phyloP scores from a whole-genome alignment of 2,797 vertebrate species.

The Lutra lutra region DNA sequence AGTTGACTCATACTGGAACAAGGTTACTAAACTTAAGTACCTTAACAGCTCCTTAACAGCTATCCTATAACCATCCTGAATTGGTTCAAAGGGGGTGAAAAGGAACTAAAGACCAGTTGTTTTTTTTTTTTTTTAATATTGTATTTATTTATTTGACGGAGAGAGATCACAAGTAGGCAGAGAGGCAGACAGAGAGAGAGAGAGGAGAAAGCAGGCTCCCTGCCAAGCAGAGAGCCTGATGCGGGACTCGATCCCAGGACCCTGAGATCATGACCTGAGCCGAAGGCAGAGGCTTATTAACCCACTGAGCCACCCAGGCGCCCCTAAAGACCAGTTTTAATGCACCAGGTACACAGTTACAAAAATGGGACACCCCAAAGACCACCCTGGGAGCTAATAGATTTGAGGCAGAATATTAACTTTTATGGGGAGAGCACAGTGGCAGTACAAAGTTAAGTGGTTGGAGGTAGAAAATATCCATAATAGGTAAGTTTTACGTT shows the following conservation, averaged over 20 bases:
- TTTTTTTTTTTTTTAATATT: no score
- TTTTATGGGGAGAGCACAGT: neutral
- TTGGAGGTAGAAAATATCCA: constrained; percentile 10
- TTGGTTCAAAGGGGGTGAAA: neutral
- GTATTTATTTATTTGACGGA: no score
- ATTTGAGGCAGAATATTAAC: neutral
- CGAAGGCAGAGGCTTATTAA: no score
- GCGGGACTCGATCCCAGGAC: no score
- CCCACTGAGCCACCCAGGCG: no score
- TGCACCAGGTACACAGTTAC: neutral
- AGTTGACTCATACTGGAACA: neutral
- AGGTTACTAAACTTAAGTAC: neutral
- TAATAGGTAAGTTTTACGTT: neutral
- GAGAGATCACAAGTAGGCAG: no score
- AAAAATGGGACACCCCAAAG: neutral
- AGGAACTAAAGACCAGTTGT: neutral
- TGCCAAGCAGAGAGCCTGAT: no score
- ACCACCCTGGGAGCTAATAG: neutral
- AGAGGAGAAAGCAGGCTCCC: no score
- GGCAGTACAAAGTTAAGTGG: neutral
- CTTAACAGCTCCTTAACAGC: neutral
- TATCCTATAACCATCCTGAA: neutral
- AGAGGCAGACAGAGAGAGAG: no score
- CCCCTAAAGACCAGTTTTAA: neutral
- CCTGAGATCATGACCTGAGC: no score